These are phyloP conservation scores for Doryteuthis pealeii DNA, from an alignment of 1,140 invertebrate genomes.

Conservation along the genomic window DNA sequence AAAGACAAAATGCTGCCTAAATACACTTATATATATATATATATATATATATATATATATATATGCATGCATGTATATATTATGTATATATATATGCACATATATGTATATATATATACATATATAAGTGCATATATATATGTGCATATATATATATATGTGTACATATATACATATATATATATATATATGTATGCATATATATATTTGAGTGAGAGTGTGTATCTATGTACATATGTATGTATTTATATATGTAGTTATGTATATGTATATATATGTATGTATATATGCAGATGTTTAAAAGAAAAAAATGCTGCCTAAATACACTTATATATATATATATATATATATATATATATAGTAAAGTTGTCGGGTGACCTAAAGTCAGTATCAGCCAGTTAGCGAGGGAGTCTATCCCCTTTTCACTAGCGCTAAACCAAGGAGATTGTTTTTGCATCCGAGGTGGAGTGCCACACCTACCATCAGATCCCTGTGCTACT, in stretches of 20 bases:
- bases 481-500: no score
- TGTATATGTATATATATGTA: not conserved
- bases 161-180: not conserved
- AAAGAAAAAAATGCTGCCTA: no score
- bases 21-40: not conserved
- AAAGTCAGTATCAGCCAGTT: no score
- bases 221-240: not conserved
- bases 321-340: no score
- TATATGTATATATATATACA: not conserved
- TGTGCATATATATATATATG: not conserved
- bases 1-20: not conserved
- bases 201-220: not conserved
- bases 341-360: no score
- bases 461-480: no score
- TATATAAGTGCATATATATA: not conserved
- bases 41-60: not conserved
- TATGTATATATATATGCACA: not conserved
- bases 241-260: not conserved
- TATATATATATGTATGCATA: not conserved
- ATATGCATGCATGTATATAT: not conserved
- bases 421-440: no score
- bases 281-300: not conserved
- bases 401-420: no score
- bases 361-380: no score
- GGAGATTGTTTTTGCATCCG: no score